phyloP scores from a whole-genome alignment of 2,888 invertebrate genomes.

The Campaea margaritaria region DNA sequence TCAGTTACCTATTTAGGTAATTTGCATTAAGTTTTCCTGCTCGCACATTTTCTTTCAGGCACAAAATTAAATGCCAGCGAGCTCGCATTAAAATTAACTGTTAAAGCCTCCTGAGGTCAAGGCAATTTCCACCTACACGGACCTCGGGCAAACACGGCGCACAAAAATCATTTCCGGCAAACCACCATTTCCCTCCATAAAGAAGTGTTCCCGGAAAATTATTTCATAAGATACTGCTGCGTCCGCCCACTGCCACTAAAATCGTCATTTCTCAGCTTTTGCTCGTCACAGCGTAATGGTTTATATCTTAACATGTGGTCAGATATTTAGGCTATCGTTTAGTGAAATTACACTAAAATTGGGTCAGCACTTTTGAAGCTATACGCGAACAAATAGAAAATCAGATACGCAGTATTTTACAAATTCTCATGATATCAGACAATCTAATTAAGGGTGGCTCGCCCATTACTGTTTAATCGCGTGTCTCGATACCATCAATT shows the following conservation, averaged over 20 bases:
- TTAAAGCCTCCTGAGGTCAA: conserved; percentile 20
- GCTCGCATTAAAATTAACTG: conserved; percentile 20
- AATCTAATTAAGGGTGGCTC: conserved; percentile 43
- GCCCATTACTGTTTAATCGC: conserved; percentile 44
- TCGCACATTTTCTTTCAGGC: conserved; percentile 5
- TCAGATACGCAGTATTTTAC: background rate
- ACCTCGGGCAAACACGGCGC: conserved; percentile 9
- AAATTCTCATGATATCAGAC: conserved; percentile 9
- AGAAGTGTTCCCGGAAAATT: conserved; percentile 11
- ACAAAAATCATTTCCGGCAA: conserved; percentile 21
- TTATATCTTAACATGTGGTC: no score
- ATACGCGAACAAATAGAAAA: no score
- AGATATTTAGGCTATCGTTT: no score
- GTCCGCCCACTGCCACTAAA: conserved; percentile 6
- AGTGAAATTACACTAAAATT: no score
- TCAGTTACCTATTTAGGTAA: background rate
- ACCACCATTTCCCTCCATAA: conserved; percentile 14
- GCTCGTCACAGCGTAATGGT: no score
- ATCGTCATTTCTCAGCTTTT: no score
- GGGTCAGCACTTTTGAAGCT: no score
- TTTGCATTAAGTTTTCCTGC: background rate
- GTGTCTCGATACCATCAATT: conserved; percentile 43
- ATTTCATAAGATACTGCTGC: conserved; percentile 12
- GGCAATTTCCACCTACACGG: conserved; percentile 13
- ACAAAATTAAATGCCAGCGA: conserved; percentile 8